Conservation (phyloP, 2,797 vertebrate genomes). For the Cuculus canorus region DNA sequence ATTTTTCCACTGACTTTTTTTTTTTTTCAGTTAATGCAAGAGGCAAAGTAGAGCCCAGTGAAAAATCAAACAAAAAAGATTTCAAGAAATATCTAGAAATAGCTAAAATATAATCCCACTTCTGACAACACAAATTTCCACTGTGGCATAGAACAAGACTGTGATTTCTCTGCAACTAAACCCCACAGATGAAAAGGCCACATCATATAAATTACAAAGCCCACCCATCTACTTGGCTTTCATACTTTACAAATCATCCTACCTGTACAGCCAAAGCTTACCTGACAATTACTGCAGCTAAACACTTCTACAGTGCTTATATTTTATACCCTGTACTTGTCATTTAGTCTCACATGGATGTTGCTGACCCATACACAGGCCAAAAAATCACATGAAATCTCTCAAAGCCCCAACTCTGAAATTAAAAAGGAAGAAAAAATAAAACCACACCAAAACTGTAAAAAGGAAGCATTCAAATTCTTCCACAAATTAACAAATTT, state of each 20-base stretch:
- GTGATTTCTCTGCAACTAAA: neutral
- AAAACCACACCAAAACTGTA: neutral
- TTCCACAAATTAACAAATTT: neutral
- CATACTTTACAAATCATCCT: neutral
- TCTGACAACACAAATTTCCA: neutral
- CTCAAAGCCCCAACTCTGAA: neutral
- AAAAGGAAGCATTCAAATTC: neutral
- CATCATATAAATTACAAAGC: neutral
- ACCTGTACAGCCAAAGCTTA: neutral
- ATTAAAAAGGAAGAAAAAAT: neutral
- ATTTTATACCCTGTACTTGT: neutral
- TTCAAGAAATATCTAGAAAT: neutral
- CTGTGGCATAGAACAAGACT: accelerated
- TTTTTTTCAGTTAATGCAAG: neutral
- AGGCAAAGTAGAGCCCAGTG: neutral
- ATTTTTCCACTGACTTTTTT: neutral
- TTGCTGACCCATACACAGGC: neutral
- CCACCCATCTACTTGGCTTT: neutral
- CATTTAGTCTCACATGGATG: neutral
- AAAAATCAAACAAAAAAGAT: neutral
- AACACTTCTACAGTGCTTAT: neutral
- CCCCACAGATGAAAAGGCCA: neutral
- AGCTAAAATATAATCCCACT: neutral
- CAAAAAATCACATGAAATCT: neutral
- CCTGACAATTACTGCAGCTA: neutral